Percentiles rank a stretch among this genome's conserved stretches.
phyloP scores from a whole-genome alignment of 2,888 invertebrate genomes.

The Brachyopa scutellaris region DNA sequence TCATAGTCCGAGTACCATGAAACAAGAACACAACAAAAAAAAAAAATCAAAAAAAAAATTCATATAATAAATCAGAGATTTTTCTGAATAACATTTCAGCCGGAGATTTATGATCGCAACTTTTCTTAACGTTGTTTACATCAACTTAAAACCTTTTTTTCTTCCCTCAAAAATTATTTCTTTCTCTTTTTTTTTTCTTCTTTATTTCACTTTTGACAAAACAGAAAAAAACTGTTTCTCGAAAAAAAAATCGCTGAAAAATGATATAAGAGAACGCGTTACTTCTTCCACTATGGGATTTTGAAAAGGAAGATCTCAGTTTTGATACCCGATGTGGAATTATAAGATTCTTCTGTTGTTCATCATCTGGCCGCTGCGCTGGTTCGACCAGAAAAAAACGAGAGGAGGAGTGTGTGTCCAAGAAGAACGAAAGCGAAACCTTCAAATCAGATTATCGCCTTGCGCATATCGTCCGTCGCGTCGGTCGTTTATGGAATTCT shows the following conservation, averaged over 20 bases:
- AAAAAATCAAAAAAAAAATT: slow-evolving; percentile 38
- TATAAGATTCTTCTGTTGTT: slow-evolving; percentile 51
- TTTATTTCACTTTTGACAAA: slow-evolving; percentile 40
- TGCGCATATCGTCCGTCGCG: slow-evolving; percentile 51
- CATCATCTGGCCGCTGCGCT: slow-evolving; percentile 10
- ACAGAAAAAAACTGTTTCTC: slow-evolving; percentile 52
- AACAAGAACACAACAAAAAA: slow-evolving; percentile 43
- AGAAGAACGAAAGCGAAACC: slow-evolving; percentile 64
- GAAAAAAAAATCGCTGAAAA: slow-evolving; percentile 64
- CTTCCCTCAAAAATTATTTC: slow-evolving; percentile 22
- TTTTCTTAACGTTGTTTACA: slow-evolving; percentile 74
- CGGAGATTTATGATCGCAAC: slow-evolving; percentile 73
- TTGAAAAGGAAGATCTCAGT: slow-evolving; percentile 61
- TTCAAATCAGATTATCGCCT: slow-evolving; percentile 61
- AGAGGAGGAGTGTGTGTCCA: not conserved
- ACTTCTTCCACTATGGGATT: slow-evolving; percentile 56
- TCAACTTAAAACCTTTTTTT: slow-evolving; percentile 72
- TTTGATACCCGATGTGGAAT: slow-evolving; percentile 65
- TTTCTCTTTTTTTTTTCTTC: slow-evolving; percentile 22
- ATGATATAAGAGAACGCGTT: slow-evolving; percentile 66
- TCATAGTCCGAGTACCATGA: slow-evolving; percentile 57
- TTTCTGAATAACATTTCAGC: slow-evolving; percentile 74
- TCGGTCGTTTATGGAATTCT: slow-evolving; percentile 56
- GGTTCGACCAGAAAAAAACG: no score
- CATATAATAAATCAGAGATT: slow-evolving; percentile 74